Evolutionary conservation across 2,113 vertebrate species (phyloP).

Genomic region (Paraplagusia blochii): DNA sequence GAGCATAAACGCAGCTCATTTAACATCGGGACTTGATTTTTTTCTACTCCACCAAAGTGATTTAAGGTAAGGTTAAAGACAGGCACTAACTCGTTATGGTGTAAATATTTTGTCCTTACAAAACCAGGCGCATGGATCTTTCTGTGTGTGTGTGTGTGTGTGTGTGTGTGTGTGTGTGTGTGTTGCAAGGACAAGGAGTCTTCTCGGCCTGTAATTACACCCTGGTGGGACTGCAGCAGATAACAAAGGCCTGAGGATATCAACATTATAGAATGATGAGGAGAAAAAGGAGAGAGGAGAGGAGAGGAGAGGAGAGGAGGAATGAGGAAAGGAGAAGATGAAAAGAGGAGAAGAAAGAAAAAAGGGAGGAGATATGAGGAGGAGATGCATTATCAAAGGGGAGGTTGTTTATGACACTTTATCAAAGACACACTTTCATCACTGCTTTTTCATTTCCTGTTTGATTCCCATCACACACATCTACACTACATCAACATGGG

Average conservation of each 20-base stretch:
- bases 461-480: constrained; percentile 39
- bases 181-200: constrained; percentile 40
- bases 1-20: too few relatives aligned
- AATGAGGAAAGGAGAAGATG: constrained; percentile 7
- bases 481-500: constrained; percentile 18
- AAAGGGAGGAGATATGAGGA: too few relatives aligned
- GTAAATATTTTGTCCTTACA: too few relatives aligned
- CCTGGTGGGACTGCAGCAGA: constrained; percentile 67
- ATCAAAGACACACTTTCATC: constrained; percentile 35
- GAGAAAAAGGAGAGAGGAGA: background rate
- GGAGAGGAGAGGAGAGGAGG: background rate
- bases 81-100: too few relatives aligned
- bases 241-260: constrained; percentile 63
- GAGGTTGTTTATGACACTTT: constrained; percentile 29
- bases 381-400: constrained; percentile 18
- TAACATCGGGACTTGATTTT: too few relatives aligned
- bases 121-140: background rate
- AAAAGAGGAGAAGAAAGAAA: background rate
- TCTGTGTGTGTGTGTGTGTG: constrained; percentile 19
- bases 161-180: constrained; percentile 18
- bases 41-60: too few relatives aligned
- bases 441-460: constrained; percentile 65
- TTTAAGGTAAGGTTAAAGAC: too few relatives aligned
- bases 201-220: constrained; percentile 71
- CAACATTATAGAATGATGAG: constrained; percentile 31